Evolutionary conservation across 1,140 invertebrate species (phyloP), one percentile per base, ranked within the genome.

Genomic region (Mesaphorura yosii): DNA sequence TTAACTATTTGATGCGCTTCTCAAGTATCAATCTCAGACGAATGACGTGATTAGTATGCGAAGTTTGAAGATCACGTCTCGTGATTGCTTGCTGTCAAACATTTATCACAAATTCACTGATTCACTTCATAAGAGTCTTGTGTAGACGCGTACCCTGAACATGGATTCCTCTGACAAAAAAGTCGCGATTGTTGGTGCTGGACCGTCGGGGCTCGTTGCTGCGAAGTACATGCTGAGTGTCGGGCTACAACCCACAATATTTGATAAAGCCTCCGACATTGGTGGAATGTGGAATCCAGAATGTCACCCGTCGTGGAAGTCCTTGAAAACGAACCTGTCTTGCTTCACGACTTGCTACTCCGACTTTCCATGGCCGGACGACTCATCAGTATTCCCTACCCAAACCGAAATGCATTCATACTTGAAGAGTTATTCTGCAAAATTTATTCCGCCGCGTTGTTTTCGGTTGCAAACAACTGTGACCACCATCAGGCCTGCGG

Each of bases 271-370:
- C 4, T 5, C 12, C 3, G 12, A 39, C 20, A 19, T 50, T 14
- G 48, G 48, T 39, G 48, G 48, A 5, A 5, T 50, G 7, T 50
- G 48, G 48, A 41, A 40, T 12, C 48, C 48, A 6, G 15, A 6
- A 10, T 39, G 17, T 39, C 19, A 26, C 6, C 20, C 15, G 7
- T 19, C 41, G n/a, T 25, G 17, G 12, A 19, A 39, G 6, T 20
- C 48, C 7, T 7, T 50, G 34, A 14, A 40, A 3, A 40, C 48
- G 3, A 50, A 50, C 23, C 7, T 50, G 5, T 39, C 31, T 23
- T 39, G 41, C 17, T 50, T 25, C 34, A 50, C 37, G 22, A 15
- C 4, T 23, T 6, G 19, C 10, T 50, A 23, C 25, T 19, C 34
- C 3, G 48, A 39, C 14, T 39, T 40, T 22, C 19, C 31, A 4